phyloP scores from a whole-genome alignment of 2,888 invertebrate species.

The Erebia ligea region DNA sequence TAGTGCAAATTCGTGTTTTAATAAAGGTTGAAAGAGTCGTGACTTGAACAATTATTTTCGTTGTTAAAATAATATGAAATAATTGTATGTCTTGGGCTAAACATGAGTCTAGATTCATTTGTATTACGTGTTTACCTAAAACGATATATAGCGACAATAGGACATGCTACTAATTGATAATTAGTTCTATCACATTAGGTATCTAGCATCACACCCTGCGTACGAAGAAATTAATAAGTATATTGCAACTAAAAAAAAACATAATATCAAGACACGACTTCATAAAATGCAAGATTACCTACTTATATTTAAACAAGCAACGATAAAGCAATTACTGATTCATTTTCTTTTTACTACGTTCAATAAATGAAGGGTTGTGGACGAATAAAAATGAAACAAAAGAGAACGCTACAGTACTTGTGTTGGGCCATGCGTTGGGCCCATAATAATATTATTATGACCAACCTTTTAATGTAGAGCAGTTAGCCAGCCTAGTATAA shows the following conservation, averaged over 20 bases:
- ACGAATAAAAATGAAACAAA: conserved; percentile 44
- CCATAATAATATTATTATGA: not conserved
- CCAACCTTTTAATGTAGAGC: not conserved
- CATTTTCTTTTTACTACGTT: conserved; percentile 48
- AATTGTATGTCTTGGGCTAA: conserved; percentile 4
- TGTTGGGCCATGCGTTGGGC: not conserved
- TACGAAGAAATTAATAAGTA: not conserved
- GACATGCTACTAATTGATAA: too few relatives aligned
- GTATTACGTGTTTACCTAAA: conserved; percentile 1
- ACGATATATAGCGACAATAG: too few relatives aligned
- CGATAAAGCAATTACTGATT: conserved; percentile 57
- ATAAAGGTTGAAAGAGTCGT: conserved; percentile 35
- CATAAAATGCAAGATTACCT: not conserved
- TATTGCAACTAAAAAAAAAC: not conserved
- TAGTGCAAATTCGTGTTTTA: conserved; percentile 40
- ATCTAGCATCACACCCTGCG: too few relatives aligned
- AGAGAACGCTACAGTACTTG: not conserved
- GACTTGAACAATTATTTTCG: conserved; percentile 30
- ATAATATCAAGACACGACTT: not conserved
- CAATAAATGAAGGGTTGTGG: conserved; percentile 62
- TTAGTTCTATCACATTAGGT: too few relatives aligned
- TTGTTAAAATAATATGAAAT: conserved; percentile 16
- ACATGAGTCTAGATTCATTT: not conserved
- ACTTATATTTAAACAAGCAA: too few relatives aligned
- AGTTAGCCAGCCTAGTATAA: too few relatives aligned